Percentiles rank a stretch among this genome's conserved stretches.
Evolutionary conservation across 2,888 invertebrate species (phyloP).

Genomic region (Stegophylla sp.): DNA sequence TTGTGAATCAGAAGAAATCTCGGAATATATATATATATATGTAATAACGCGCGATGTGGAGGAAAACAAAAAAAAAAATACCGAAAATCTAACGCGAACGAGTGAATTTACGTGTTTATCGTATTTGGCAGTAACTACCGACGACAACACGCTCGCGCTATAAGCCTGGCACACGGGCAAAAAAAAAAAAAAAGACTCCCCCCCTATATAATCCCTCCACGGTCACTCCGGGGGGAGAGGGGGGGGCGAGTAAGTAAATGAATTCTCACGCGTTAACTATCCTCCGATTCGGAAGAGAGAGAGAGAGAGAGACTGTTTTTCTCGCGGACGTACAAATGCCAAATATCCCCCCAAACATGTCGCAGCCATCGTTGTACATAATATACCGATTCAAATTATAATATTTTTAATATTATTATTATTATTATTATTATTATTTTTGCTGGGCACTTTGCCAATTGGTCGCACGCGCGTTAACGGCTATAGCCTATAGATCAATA

Average conservation of each 20-base stretch:
- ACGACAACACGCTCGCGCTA: no score
- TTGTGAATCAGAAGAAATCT: no score
- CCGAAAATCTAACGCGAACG: no score
- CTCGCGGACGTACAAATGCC: slow-evolving; percentile 10
- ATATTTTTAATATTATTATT: not conserved
- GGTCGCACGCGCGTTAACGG: slow-evolving; percentile 25
- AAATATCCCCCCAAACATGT: slow-evolving; percentile 15
- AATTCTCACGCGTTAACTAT: slow-evolving; percentile 4
- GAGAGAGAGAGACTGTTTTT: no score
- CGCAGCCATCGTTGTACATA: not conserved
- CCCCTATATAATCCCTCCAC: not conserved
- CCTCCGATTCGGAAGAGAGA: not conserved
- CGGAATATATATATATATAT: not conserved
- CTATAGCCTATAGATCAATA: slow-evolving; percentile 35
- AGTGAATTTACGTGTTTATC: no score
- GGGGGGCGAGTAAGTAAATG: no score
- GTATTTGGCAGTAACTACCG: no score
- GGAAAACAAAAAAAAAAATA: not conserved
- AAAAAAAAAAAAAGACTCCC: no score
- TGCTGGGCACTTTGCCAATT: slow-evolving; percentile 31
- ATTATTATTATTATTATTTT: slow-evolving; percentile 38
- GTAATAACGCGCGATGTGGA: not conserved
- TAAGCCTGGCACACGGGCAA: not conserved
- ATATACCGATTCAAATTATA: not conserved
- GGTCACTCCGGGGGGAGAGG: no score